A percentile compares a stretch with the other conserved stretches of the same genome.
phyloP scores from a whole-genome alignment of 2,888 invertebrate genomes.

The Nomada flava region DNA sequence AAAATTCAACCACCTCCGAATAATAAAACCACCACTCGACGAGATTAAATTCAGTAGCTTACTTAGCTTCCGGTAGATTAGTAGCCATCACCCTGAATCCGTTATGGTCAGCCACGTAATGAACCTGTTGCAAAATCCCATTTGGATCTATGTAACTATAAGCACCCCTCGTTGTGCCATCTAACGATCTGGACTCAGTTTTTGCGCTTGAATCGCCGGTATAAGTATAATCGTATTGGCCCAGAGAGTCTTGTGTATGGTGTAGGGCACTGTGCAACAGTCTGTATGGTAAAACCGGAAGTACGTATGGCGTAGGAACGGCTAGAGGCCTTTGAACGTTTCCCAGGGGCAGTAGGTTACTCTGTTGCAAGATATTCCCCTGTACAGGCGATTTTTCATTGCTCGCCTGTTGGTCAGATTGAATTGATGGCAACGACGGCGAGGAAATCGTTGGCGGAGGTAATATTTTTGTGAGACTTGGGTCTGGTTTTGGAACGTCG shows the following conservation, averaged over 20 bases:
- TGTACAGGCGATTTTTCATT: conserved; percentile 14
- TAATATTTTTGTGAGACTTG: conserved; percentile 52
- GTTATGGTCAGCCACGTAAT: conserved; percentile 87
- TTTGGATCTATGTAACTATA: conserved; percentile 90
- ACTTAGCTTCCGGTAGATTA: conserved; percentile 86
- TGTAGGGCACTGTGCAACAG: conserved; percentile 81
- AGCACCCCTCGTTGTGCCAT: conserved; percentile 88
- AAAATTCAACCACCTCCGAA: background rate
- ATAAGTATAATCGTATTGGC: conserved; percentile 87
- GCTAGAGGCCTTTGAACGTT: conserved; percentile 46
- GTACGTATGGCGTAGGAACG: conserved; percentile 66
- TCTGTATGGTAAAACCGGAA: conserved; percentile 76
- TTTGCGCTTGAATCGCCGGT: conserved; percentile 88
- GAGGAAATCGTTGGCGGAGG: background rate
- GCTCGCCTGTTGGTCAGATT: conserved; percentile 3
- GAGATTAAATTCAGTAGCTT: conserved; percentile 6
- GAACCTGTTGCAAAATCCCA: conserved; percentile 88
- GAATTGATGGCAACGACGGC: conserved; percentile 7
- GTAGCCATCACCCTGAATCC: conserved; percentile 89
- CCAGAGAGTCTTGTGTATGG: conserved; percentile 86
- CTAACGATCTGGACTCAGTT: conserved; percentile 86
- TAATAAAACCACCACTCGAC: too few species aligned
- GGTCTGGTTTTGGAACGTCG: conserved; percentile 73
- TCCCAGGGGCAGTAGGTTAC: conserved; percentile 35
- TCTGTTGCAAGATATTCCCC: conserved; percentile 30